These are phyloP conservation scores for Trichogramma pretiosum DNA, from an alignment of 1,140 invertebrate genomes.

Conservation along the genomic window DNA sequence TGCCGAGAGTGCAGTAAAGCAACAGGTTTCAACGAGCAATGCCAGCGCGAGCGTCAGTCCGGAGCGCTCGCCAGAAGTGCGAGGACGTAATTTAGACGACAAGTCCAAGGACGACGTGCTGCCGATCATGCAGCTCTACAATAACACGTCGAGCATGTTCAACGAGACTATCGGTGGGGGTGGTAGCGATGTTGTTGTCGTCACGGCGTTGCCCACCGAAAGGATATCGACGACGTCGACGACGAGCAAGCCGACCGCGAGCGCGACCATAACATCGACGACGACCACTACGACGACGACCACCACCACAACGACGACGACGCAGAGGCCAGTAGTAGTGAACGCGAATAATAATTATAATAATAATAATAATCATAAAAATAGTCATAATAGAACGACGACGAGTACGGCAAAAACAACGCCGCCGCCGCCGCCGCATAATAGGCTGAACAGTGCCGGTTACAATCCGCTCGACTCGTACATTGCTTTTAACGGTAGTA, in stretches of 20 bases:
- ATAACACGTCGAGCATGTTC: constrained; percentile 40
- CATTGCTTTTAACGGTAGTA: constrained; percentile 17
- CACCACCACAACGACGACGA: not conserved
- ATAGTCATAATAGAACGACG: constrained; percentile 15
- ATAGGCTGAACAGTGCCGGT: constrained; percentile 23
- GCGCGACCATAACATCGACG: not conserved
- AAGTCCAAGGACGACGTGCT: constrained; percentile 38
- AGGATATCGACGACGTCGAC: not conserved
- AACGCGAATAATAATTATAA: not conserved
- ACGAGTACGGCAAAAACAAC: constrained; percentile 16
- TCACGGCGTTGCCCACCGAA: not conserved
- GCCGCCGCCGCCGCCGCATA: constrained; percentile 5
- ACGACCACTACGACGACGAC: not conserved
- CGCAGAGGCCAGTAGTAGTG: not conserved
- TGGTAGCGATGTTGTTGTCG: constrained; percentile 20
- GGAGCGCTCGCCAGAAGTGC: constrained; percentile 36
- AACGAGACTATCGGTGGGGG: too few relatives aligned
- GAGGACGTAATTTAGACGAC: constrained; percentile 33
- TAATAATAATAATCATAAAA: constrained; percentile 17
- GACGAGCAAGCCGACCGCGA: not conserved
- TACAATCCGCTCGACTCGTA: constrained; percentile 27
- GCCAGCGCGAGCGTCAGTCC: not conserved
- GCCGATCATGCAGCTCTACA: constrained; percentile 42
- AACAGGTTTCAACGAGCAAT: not conserved
- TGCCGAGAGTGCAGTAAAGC: not conserved